Percentiles rank a stretch among this genome's conserved stretches.
Conservation (phyloP, 2,113 vertebrate genomes). For the Chamaea fasciata region DNA sequence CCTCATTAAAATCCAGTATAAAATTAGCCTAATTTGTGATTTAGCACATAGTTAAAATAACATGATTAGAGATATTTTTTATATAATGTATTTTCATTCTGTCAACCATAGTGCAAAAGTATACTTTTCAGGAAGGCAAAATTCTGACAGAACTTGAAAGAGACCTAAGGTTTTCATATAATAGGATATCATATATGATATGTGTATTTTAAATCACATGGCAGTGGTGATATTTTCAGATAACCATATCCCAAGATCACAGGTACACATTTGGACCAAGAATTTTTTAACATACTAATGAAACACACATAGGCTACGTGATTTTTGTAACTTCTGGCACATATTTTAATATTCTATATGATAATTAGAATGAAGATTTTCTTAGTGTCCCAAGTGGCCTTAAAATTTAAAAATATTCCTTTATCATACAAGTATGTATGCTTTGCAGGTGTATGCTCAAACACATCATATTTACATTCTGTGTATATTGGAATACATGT, state of each 20-base stretch:
- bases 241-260: background rate
- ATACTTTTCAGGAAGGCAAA: background rate
- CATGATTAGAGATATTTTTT: background rate
- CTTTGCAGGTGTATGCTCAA: background rate
- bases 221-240: background rate
- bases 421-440: background rate
- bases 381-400: background rate
- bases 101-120: background rate
- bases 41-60: background rate
- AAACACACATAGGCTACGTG: rapidly evolving
- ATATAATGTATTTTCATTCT: background rate
- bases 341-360: background rate
- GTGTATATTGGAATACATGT: background rate
- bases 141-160: background rate
- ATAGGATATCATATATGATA: background rate
- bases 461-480: background rate
- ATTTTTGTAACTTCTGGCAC: background rate
- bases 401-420: background rate
- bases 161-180: background rate
- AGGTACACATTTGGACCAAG: background rate
- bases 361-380: background rate
- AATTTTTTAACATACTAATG: background rate
- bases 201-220: background rate
- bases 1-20: background rate
- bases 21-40: background rate